Evolutionary conservation across 2,888 invertebrate species (phyloP).

Genomic region (Noctua fimbriata): DNA sequence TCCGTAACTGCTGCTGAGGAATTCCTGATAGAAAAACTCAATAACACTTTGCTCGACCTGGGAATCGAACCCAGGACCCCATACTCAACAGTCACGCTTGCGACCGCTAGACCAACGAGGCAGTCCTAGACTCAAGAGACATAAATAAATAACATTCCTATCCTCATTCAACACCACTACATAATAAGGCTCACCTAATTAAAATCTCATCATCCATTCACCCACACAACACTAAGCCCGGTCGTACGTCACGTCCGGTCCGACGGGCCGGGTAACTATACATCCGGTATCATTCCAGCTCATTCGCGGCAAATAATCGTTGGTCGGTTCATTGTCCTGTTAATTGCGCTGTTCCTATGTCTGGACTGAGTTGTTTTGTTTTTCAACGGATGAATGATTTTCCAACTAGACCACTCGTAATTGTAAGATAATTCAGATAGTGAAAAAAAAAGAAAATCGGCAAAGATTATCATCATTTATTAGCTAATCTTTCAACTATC

Average conservation of each 20-base stretch:
- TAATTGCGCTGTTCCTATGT: background rate
- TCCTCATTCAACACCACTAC: background rate
- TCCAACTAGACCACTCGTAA: background rate
- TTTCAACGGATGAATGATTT: background rate
- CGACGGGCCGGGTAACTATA: conserved; percentile 10
- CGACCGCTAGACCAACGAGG: too few species aligned
- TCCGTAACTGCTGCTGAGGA: too few species aligned
- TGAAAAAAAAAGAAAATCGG: background rate
- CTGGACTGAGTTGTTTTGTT: background rate
- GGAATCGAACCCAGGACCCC: too few species aligned
- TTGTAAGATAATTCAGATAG: background rate
- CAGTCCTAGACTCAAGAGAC: too few species aligned
- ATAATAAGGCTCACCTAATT: background rate
- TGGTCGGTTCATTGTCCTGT: conserved; percentile 16
- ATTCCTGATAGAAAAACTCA: too few species aligned
- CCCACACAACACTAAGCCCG: background rate
- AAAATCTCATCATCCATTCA: background rate
- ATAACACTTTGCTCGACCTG: too few species aligned
- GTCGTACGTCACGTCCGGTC: conserved; percentile 18
- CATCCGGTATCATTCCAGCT: conserved; percentile 28
- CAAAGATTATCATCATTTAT: background rate
- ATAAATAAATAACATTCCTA: background rate
- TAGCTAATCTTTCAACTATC: background rate
- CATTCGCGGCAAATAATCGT: background rate
- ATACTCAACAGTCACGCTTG: too few species aligned